Percentiles rank a stretch among this genome's conserved stretches.
Conservation (phyloP, 2,113 vertebrate genomes). For the Macaca fascicularis region DNA sequence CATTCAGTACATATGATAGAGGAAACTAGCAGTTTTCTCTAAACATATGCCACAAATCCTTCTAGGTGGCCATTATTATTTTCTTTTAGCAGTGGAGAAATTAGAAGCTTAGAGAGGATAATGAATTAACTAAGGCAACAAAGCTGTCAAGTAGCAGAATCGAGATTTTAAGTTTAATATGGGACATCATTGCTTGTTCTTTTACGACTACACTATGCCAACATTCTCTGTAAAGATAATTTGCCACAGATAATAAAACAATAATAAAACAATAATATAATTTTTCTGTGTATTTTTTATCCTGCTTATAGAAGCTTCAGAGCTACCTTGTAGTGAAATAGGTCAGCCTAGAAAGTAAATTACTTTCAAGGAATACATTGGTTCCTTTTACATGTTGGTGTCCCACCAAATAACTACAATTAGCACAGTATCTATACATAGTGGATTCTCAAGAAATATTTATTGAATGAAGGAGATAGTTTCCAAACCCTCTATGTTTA, state of each 20-base stretch:
- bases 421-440: fast-evolving
- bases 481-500: fast-evolving
- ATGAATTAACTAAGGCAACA: not conserved
- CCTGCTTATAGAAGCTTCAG: not conserved
- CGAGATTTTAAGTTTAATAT: fast-evolving
- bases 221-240: not conserved
- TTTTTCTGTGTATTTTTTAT: not conserved
- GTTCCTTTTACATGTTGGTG: not conserved
- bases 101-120: fast-evolving
- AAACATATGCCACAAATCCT: fast-evolving
- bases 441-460: not conserved
- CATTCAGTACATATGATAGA: not conserved
- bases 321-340: not conserved
- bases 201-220: fast-evolving
- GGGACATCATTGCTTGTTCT: fast-evolving
- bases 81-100: not conserved
- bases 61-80: not conserved
- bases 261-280: not conserved
- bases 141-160: not conserved
- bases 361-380: not conserved
- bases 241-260: not conserved
- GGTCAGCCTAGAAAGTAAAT: not conserved
- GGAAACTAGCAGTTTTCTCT: not conserved
- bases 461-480: fast-evolving
- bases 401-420: not conserved